These are phyloP conservation scores for Toxotes lorentzi DNA, from an alignment of 2,797 vertebrate genomes.

Conservation along the genomic window DNA sequence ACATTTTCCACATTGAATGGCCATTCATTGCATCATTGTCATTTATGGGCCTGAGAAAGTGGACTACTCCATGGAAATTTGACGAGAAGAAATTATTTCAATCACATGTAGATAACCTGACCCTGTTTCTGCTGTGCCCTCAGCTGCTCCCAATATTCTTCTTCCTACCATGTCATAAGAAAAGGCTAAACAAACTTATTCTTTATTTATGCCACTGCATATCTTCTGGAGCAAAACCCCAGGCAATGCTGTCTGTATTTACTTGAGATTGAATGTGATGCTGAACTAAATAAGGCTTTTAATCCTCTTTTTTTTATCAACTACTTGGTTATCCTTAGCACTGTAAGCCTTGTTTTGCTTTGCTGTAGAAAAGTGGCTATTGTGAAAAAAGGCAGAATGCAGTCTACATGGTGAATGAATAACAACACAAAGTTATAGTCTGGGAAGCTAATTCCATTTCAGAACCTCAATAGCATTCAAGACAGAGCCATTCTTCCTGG, in stretches of 20 bases:
- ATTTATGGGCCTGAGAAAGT: conserved; percentile 53
- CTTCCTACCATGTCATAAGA: conserved; percentile 39
- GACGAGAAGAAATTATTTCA: conserved; percentile 64
- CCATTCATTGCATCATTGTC: conserved; percentile 56
- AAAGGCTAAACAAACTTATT: conserved; percentile 48
- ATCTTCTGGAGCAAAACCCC: conserved; percentile 42
- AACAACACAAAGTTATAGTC: conserved; percentile 44
- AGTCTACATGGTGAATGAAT: conserved; percentile 34
- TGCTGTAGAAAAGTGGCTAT: conserved; percentile 42
- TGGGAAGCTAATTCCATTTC: conserved; percentile 53
- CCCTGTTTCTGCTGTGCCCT: conserved; percentile 42
- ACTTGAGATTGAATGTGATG: conserved; percentile 41
- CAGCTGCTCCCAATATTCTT: conserved; percentile 57
- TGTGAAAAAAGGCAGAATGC: conserved; percentile 28
- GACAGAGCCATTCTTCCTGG: conserved; percentile 39
- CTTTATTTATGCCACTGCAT: conserved; percentile 43
- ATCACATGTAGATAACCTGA: conserved; percentile 59
- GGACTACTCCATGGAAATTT: conserved; percentile 60
- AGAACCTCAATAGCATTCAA: conserved; percentile 48
- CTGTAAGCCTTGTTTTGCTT: conserved; percentile 44
- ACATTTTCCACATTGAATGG: conserved; percentile 47
- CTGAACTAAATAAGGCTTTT: conserved; percentile 53
- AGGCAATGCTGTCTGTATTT: conserved; percentile 47
- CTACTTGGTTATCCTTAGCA: conserved; percentile 28
- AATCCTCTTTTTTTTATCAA: conserved; percentile 54